Percentiles rank a stretch among this genome's conserved stretches.
Evolutionary conservation across 2,113 vertebrate species (phyloP).

Genomic region (Tachycineta bicolor): DNA sequence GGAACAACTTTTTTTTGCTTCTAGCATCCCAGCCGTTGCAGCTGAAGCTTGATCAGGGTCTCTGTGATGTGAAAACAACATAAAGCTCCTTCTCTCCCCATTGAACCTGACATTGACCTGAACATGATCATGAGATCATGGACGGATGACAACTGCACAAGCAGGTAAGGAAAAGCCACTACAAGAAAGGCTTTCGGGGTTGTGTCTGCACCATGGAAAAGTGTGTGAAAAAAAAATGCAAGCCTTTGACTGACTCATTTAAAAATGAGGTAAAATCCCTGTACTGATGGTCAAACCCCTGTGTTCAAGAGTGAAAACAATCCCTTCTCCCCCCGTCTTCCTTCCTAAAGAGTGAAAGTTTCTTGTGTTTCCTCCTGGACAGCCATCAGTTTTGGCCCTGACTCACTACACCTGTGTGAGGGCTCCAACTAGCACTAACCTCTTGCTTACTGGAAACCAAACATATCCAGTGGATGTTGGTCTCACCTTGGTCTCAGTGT

Average conservation of each 20-base stretch:
- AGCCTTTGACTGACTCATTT: background rate
- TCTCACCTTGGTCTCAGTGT: background rate
- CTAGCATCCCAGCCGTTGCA: background rate
- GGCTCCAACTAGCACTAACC: background rate
- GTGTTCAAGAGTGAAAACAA: background rate
- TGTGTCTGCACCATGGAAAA: background rate
- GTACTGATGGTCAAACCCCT: background rate
- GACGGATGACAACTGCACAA: background rate
- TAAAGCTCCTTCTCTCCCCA: background rate
- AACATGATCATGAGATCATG: background rate
- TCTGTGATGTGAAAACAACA: background rate
- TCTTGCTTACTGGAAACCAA: background rate
- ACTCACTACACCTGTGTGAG: constrained; percentile 13
- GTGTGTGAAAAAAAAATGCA: background rate
- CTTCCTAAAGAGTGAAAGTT: constrained; percentile 40
- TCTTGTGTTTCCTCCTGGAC: constrained; percentile 37
- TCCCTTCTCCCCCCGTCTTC: background rate
- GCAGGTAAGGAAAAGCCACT: background rate
- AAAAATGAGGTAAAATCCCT: background rate
- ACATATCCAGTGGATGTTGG: too few species aligned
- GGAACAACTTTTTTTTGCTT: background rate
- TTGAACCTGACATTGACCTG: background rate
- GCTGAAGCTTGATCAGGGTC: background rate
- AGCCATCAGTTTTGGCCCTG: background rate
- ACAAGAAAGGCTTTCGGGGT: background rate